These are phyloP conservation scores for Thalassaphorura encarpata DNA, from an alignment of 1,140 invertebrate genomes.

Conservation along the genomic window DNA sequence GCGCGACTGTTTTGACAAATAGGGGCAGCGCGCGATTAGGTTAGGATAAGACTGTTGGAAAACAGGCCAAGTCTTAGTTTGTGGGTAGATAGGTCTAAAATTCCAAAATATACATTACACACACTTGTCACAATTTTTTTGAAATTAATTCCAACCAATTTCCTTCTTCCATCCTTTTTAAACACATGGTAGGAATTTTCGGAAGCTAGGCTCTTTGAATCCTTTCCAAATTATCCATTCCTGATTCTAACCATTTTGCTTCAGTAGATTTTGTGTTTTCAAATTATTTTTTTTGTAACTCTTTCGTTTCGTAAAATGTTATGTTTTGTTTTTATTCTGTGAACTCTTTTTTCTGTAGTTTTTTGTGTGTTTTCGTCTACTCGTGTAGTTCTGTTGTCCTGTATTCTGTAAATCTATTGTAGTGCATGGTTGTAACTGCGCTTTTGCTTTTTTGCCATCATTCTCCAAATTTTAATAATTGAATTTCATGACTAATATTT, in stretches of 20 bases:
- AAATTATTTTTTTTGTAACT: background rate
- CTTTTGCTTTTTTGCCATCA: constrained; percentile 23
- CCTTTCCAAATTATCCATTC: background rate
- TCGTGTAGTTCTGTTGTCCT: too few species aligned
- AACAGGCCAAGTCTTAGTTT: too few species aligned
- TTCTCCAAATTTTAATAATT: constrained; percentile 18
- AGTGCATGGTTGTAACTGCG: background rate
- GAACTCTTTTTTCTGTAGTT: too few species aligned
- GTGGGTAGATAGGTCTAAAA: too few species aligned
- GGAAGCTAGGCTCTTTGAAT: background rate
- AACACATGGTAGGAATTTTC: background rate
- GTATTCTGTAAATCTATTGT: too few species aligned
- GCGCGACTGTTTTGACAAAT: too few species aligned
- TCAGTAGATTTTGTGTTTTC: background rate
- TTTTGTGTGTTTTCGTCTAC: too few species aligned
- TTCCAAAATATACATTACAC: too few species aligned
- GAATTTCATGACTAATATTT: constrained; percentile 8
- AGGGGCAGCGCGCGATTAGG: too few species aligned
- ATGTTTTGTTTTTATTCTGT: background rate
- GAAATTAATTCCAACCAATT: constrained; percentile 39
- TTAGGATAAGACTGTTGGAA: too few species aligned
- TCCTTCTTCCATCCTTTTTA: background rate
- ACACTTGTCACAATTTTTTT: too few species aligned
- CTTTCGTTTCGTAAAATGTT: background rate
- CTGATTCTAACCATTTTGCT: constrained; percentile 1